Evolutionary conservation across 2,797 vertebrate genomes (phyloP), one percentile per base, ranked within the genome.

Genomic region (Tinamus major): DNA sequence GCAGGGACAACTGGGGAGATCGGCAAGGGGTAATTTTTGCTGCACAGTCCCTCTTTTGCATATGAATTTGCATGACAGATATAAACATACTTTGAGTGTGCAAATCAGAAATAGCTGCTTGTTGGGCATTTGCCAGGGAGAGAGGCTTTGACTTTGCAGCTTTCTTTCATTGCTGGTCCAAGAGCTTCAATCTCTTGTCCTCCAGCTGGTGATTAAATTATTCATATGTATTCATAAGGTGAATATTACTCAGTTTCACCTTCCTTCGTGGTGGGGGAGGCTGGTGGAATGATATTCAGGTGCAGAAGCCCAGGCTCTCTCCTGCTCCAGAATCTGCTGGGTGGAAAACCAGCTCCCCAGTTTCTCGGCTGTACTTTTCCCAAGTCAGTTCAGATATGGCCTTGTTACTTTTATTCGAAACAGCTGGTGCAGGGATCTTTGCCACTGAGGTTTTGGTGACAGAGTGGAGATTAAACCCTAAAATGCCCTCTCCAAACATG

Each of bases 391-490:
- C 85, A 48, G 78, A 79, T 48, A 20, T 46, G 90, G 19, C 42
- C 92, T 87, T 95, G 68, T 63, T 79, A n/a, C 84, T 95, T 79
- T 78, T 80, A 85, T 95, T 85, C 79, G 78, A 87, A 94, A 85
- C 48, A 91, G 37, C 80, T 92, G 68, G 74, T 70, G 35, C 64
- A 18, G 20, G 33, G 35, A 58, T 85, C 37, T 89, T 82, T 90
- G 55, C 58, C n/a, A 53, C 37, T 72, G 72, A 88, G 49, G 11
- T 91, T 69, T 61, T 85, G 80, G 75, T 91, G 87, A 85, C 71
- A 92, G 91, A 88, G 81, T 87, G 49, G 68, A 85, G 78, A 63
- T 55, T 26, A 42, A 55, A 59, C 68, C 75, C 61, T 65, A 41
- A 85, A 68, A 77, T 49, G 64, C 14, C 9, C 24, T 84, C 41